These are phyloP conservation scores for Benitochromis conjunctus DNA, from an alignment of 2,113 vertebrate genomes.

Conservation along the genomic window DNA sequence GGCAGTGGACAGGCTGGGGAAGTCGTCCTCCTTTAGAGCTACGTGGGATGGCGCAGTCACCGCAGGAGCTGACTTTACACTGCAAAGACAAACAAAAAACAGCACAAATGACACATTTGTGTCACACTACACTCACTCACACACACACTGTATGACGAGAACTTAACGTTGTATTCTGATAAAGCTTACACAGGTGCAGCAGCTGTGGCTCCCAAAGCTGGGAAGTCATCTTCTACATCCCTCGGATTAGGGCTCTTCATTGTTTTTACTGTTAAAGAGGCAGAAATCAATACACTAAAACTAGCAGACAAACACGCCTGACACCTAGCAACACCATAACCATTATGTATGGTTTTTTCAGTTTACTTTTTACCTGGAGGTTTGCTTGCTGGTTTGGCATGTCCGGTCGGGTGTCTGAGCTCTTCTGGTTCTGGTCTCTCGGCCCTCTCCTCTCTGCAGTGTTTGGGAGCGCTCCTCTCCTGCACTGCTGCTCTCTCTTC, in stretches of 20 bases:
- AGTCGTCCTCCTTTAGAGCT: slow-evolving; percentile 91
- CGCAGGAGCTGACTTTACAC: slow-evolving; percentile 58
- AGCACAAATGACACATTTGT: neutral
- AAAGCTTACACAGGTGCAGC: slow-evolving; percentile 44
- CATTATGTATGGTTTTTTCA: neutral
- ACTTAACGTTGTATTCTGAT: neutral
- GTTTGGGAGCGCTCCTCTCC: slow-evolving; percentile 76
- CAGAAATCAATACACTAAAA: neutral
- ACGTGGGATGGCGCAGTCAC: slow-evolving; percentile 43
- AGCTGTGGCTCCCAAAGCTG: slow-evolving; percentile 64
- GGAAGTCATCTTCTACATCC: slow-evolving; percentile 78
- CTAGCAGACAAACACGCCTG: neutral
- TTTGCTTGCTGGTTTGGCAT: slow-evolving; percentile 65
- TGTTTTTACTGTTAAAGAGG: slow-evolving; percentile 42
- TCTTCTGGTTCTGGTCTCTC: slow-evolving; percentile 65
- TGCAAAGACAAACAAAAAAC: neutral
- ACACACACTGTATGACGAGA: neutral
- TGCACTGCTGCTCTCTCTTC: slow-evolving; percentile 76
- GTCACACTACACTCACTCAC: neutral
- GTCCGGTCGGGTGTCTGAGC: slow-evolving; percentile 45
- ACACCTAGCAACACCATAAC: neutral
- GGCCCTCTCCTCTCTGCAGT: slow-evolving; percentile 73
- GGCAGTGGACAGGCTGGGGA: slow-evolving; percentile 82
- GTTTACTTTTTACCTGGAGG: slow-evolving; percentile 70
- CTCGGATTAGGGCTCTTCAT: slow-evolving; percentile 65